These are phyloP conservation scores for Bufo bufo DNA, from an alignment of 2,113 vertebrate genomes.

Conservation along the genomic window DNA sequence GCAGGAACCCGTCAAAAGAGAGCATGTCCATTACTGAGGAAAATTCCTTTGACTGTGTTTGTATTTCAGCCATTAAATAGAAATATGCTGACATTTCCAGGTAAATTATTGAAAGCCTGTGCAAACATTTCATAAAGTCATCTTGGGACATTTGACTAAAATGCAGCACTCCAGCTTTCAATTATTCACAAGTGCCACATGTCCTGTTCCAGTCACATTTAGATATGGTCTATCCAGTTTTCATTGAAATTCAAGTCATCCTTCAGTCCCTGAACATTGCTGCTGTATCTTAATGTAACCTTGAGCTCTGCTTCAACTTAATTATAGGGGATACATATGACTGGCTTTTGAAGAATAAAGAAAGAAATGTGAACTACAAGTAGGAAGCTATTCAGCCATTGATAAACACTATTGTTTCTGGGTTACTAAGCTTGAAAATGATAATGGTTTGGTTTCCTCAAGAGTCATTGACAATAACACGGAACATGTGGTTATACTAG, in stretches of 20 bases:
- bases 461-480: not conserved
- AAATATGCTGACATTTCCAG: slow-evolving; percentile 14
- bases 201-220: not conserved
- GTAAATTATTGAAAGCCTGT: slow-evolving; percentile 15
- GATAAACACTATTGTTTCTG: not conserved
- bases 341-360: not conserved
- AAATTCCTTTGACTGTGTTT: not conserved
- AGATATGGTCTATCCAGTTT: not conserved
- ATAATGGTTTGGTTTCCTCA: too few species aligned
- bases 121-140: slow-evolving; percentile 48
- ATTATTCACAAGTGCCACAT: slow-evolving; percentile 10
- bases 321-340: not conserved
- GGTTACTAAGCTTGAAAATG: not conserved
- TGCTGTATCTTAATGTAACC: not conserved
- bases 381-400: not conserved
- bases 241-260: not conserved
- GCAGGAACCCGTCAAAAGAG: not conserved
- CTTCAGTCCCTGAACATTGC: not conserved
- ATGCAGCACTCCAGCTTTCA: not conserved
- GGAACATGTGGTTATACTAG: not conserved
- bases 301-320: not conserved
- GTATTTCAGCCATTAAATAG: slow-evolving; percentile 4
- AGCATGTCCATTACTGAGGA: not conserved
- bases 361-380: not conserved
- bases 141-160: slow-evolving; percentile 1